Percentiles rank a stretch among this genome's conserved stretches.
phyloP scores from a whole-genome alignment of 2,888 invertebrate genomes.

The Pimpla rufipes region DNA sequence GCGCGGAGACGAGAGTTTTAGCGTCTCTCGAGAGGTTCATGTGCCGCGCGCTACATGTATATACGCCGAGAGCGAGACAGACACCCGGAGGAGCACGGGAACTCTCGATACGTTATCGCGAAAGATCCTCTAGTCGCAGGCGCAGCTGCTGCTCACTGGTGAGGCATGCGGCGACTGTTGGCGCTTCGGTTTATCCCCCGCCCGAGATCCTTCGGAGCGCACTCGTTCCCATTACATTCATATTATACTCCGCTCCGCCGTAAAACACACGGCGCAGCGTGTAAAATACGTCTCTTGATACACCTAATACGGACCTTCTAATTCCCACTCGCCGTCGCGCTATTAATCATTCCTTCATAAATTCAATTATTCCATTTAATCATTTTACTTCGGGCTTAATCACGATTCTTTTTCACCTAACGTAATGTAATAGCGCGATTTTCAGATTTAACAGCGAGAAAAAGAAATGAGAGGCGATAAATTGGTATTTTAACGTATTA shows the following conservation, averaged over 20 bases:
- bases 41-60: background rate
- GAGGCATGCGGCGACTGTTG: slow-evolving; percentile 42
- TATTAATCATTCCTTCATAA: slow-evolving; percentile 57
- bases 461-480: no score
- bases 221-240: slow-evolving; percentile 64
- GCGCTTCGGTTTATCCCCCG: slow-evolving; percentile 36
- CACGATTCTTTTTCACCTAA: background rate
- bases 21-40: slow-evolving; percentile 22
- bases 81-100: slow-evolving; percentile 27
- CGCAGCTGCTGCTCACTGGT: slow-evolving; percentile 47
- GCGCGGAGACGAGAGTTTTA: slow-evolving; percentile 62
- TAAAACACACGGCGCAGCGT: slow-evolving; percentile 14
- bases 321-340: slow-evolving; percentile 49
- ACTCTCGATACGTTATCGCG: slow-evolving; percentile 65
- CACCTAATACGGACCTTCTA: slow-evolving; percentile 54
- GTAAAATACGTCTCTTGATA: slow-evolving; percentile 4
- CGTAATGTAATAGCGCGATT: background rate
- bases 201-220: slow-evolving; percentile 45
- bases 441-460: no score
- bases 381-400: slow-evolving; percentile 7
- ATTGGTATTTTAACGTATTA: background rate
- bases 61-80: background rate
- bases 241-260: slow-evolving; percentile 6
- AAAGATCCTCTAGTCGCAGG: slow-evolving; percentile 60
- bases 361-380: slow-evolving; percentile 57